Evolutionary conservation across 1,140 invertebrate genomes (phyloP).

Genomic region (Danaus melanippus): DNA sequence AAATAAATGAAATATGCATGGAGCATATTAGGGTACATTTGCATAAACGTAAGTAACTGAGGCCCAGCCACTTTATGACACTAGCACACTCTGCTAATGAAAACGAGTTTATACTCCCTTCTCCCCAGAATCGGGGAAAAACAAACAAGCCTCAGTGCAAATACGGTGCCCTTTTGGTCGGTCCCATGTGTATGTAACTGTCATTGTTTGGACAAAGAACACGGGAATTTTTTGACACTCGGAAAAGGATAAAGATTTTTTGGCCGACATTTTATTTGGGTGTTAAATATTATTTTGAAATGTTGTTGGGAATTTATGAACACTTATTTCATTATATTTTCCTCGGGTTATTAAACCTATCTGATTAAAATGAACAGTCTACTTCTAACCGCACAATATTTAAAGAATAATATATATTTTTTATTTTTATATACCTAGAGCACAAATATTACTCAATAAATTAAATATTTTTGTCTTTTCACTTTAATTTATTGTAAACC

Average conservation of each 20-base stretch:
- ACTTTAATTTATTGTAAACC: background rate
- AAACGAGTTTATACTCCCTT: slow-evolving; percentile 37
- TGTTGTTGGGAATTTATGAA: slow-evolving; percentile 2
- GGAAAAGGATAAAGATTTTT: slow-evolving; percentile 26
- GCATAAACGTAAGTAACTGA: slow-evolving; percentile 34
- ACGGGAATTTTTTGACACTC: slow-evolving; percentile 27
- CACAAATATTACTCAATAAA: no score
- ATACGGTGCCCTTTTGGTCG: slow-evolving; percentile 44
- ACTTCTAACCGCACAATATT: background rate
- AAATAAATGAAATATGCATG: slow-evolving; percentile 26
- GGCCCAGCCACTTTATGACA: slow-evolving; percentile 34
- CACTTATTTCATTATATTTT: background rate
- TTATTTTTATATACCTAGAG: no score
- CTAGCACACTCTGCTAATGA: slow-evolving; percentile 40
- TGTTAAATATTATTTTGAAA: slow-evolving; percentile 7
- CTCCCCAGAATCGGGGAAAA: slow-evolving; percentile 36
- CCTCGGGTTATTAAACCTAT: background rate
- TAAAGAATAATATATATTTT: no score
- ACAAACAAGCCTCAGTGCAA: slow-evolving; percentile 39
- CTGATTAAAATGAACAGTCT: background rate
- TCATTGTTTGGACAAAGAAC: slow-evolving; percentile 34
- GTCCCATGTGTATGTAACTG: slow-evolving; percentile 33
- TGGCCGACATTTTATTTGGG: slow-evolving; percentile 17
- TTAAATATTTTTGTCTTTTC: no score
- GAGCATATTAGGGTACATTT: slow-evolving; percentile 27